These are phyloP conservation scores for Melanotus villosus DNA, from an alignment of 2,888 invertebrate species.

Conservation along the genomic window DNA sequence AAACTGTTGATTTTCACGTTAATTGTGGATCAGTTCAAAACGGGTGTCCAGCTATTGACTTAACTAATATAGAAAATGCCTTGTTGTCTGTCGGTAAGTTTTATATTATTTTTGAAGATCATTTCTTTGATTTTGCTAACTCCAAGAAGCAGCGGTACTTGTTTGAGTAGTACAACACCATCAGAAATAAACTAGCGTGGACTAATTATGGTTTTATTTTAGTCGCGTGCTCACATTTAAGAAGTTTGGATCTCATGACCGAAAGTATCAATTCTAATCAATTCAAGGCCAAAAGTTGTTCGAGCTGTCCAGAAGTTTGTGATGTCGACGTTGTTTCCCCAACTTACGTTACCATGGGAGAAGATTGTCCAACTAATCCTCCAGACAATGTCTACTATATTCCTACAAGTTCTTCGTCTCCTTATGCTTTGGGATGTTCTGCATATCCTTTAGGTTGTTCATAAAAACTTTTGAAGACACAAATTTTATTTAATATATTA, in stretches of 20 bases:
- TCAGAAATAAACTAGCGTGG: background rate
- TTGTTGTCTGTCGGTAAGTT: background rate
- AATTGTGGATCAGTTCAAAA: slow-evolving; percentile 26
- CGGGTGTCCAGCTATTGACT: background rate
- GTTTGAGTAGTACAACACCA: too few relatives aligned
- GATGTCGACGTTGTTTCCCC: background rate
- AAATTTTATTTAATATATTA: too few relatives aligned
- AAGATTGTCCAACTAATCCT: background rate
- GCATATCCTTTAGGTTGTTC: background rate
- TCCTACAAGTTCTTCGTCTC: background rate
- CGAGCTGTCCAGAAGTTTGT: background rate
- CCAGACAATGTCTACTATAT: background rate
- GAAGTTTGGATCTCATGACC: background rate
- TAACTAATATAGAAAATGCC: background rate
- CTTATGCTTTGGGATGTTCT: background rate
- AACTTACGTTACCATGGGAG: background rate
- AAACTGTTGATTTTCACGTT: slow-evolving; percentile 25
- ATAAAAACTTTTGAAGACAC: too few relatives aligned
- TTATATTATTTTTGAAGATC: too few relatives aligned
- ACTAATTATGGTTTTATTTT: background rate
- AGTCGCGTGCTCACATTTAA: slow-evolving; percentile 19
- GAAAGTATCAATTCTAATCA: slow-evolving; percentile 9
- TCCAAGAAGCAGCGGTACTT: background rate
- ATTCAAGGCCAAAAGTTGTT: background rate
- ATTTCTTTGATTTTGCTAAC: too few relatives aligned